These are phyloP conservation scores for Trachelus tabidus DNA, from an alignment of 2,888 invertebrate species.

Conservation along the genomic window DNA sequence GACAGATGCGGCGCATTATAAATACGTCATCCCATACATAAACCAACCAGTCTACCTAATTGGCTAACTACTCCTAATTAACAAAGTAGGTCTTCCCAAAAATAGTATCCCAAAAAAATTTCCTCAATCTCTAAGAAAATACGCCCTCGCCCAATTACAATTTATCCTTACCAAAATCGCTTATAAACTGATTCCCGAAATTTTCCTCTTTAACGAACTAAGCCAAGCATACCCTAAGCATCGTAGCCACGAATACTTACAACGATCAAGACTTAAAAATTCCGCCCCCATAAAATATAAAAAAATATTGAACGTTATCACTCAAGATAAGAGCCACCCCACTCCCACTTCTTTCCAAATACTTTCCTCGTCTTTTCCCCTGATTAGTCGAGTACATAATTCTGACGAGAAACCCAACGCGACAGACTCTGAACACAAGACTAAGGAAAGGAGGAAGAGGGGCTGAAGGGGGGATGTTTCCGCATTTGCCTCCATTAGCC, in stretches of 20 bases:
- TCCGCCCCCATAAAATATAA: too few relatives aligned
- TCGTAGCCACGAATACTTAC: neutral
- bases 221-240: neutral
- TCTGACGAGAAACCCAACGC: neutral
- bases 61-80: neutral
- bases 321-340: neutral
- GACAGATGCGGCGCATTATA: neutral
- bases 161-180: neutral
- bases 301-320: neutral
- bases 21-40: neutral
- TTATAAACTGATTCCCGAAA: neutral
- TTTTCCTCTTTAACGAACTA: neutral
- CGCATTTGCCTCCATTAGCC: constrained; percentile 58
- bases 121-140: neutral
- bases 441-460: neutral
- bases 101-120: neutral
- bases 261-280: neutral
- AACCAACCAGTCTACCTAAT: neutral
- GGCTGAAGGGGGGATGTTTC: constrained; percentile 34
- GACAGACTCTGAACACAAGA: neutral
- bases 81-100: neutral
- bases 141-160: neutral
- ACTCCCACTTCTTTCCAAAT: neutral
- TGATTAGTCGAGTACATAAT: neutral
- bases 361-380: neutral